Conservation (phyloP, 2,888 invertebrate species). For the Gymnocheta viridis region DNA sequence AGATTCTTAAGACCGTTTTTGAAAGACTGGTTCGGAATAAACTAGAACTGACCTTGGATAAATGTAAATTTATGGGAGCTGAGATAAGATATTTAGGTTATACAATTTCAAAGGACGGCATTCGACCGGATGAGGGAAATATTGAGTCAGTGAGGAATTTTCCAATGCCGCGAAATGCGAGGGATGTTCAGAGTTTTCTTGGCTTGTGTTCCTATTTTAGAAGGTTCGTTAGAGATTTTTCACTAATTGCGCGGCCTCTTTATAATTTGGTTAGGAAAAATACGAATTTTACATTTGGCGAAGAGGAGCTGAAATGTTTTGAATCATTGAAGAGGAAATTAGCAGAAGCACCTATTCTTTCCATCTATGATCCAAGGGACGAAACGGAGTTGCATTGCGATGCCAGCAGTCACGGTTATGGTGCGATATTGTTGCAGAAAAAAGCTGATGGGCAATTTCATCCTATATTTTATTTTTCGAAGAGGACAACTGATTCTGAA, state of each 20-base stretch:
- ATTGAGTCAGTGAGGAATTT: constrained; percentile 31
- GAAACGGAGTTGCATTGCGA: constrained; percentile 20
- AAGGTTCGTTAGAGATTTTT: background rate
- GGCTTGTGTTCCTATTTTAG: constrained; percentile 13
- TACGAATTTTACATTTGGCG: background rate
- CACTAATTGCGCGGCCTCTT: background rate
- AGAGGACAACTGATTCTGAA: background rate
- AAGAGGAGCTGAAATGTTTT: constrained; percentile 12
- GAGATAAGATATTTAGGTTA: constrained; percentile 43
- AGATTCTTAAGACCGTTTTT: too few species aligned
- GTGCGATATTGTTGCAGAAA: constrained; percentile 47
- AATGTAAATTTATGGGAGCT: background rate
- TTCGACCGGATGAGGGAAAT: constrained; percentile 35
- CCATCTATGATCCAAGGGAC: constrained; percentile 38
- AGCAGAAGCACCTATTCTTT: constrained; percentile 21
- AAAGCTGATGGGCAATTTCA: background rate
- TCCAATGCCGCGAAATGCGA: constrained; percentile 15
- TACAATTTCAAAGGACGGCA: constrained; percentile 29
- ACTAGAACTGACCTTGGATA: background rate
- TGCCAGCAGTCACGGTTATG: constrained; percentile 43
- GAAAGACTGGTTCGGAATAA: background rate
- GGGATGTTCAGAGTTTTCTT: constrained; percentile 15
- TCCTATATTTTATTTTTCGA: constrained; percentile 6
- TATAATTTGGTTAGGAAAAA: constrained; percentile 12
- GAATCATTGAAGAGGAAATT: constrained; percentile 38